A percentile compares a stretch with the other conserved stretches of the same genome.
These are phyloP conservation scores for Criorhina ranunculi DNA, from an alignment of 2,888 invertebrate genomes.

Conservation along the genomic window DNA sequence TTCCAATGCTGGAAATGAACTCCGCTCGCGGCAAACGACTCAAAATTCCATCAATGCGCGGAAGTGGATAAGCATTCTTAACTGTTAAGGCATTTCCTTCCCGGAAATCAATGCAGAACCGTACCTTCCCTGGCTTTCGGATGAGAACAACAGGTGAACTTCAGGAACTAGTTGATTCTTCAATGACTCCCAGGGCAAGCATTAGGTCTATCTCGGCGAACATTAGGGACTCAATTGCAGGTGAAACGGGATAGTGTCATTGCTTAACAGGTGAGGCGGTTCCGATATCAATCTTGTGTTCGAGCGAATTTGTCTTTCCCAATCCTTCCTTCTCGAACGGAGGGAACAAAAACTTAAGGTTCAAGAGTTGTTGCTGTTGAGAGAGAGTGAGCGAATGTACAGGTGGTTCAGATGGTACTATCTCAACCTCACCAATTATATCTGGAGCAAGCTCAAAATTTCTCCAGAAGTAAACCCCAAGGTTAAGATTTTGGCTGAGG, in stretches of 20 bases:
- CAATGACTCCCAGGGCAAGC: background rate
- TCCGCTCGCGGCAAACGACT: background rate
- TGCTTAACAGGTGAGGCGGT: background rate
- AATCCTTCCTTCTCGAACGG: no score
- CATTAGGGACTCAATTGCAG: background rate
- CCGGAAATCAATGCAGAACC: no score
- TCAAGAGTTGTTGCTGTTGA: background rate
- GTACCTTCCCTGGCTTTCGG: no score
- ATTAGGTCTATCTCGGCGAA: no score
- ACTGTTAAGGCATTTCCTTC: no score
- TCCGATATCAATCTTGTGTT: no score
- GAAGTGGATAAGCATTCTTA: no score
- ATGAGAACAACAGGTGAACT: background rate
- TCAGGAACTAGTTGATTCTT: background rate
- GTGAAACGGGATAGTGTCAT: slow-evolving; percentile 1
- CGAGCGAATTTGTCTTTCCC: no score
- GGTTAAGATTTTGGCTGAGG: background rate
- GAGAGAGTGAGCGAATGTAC: background rate
- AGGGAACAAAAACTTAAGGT: no score
- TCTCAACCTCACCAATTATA: background rate
- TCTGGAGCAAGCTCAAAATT: background rate
- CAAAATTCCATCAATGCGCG: no score
- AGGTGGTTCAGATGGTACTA: background rate
- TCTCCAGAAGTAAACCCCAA: slow-evolving; percentile 2
- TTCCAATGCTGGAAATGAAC: background rate